phyloP scores from a whole-genome alignment of 2,113 vertebrate species.

The Sander lucioperca region DNA sequence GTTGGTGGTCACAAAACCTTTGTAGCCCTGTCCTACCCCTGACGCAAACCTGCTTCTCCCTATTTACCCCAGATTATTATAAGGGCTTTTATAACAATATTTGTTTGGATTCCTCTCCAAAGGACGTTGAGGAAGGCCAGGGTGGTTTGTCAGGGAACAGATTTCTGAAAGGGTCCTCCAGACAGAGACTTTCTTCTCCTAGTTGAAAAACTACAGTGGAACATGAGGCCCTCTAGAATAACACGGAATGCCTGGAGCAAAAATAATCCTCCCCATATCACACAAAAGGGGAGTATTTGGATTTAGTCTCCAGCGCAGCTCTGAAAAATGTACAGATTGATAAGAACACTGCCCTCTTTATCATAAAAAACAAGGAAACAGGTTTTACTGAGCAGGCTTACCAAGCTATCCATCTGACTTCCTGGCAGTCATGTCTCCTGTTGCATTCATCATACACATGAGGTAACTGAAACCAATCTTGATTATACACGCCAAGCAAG shows the following conservation, averaged over 20 bases:
- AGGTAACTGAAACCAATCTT: slow-evolving; percentile 45
- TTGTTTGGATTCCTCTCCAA: slow-evolving; percentile 65
- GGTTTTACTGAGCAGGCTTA: slow-evolving; percentile 14
- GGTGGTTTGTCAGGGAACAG: slow-evolving; percentile 66
- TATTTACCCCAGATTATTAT: slow-evolving; percentile 65
- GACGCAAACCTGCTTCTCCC: slow-evolving; percentile 31
- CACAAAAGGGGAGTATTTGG: slow-evolving; percentile 72
- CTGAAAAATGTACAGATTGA: slow-evolving; percentile 67
- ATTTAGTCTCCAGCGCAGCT: slow-evolving; percentile 59
- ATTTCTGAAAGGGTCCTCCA: slow-evolving; percentile 66
- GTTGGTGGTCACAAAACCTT: neutral
- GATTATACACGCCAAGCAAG: slow-evolving; percentile 13
- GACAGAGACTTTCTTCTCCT: slow-evolving; percentile 61
- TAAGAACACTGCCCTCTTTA: slow-evolving; percentile 62
- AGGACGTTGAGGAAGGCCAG: slow-evolving; percentile 62
- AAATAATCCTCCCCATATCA: slow-evolving; percentile 67
- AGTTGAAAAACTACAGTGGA: slow-evolving; percentile 53
- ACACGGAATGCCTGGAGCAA: slow-evolving; percentile 59
- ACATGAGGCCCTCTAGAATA: slow-evolving; percentile 66
- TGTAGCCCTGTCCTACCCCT: neutral
- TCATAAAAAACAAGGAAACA: slow-evolving; percentile 52
- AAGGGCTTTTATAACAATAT: slow-evolving; percentile 69
- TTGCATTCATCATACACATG: slow-evolving; percentile 47
- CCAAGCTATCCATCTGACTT: slow-evolving; percentile 36
- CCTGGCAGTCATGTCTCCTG: slow-evolving; percentile 25